A percentile compares a stretch with the other conserved stretches of the same genome.
These are phyloP conservation scores for Neopelma chrysocephalum DNA, from an alignment of 2,797 vertebrate species.

Conservation along the genomic window DNA sequence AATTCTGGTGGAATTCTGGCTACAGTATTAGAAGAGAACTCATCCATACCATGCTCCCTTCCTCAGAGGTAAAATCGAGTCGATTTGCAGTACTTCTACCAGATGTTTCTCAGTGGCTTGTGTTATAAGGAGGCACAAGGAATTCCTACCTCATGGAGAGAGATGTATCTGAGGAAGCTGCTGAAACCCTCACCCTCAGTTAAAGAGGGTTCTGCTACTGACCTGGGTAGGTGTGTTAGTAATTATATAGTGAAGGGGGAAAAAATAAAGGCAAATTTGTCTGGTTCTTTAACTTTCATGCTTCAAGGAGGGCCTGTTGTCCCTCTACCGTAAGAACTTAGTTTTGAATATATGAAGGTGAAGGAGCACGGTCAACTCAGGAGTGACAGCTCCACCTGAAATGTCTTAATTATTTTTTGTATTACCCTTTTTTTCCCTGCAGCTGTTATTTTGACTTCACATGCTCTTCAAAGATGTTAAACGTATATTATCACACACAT, in stretches of 20 bases:
- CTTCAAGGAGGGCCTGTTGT: background rate
- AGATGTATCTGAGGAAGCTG: background rate
- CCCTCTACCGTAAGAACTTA: fast-evolving
- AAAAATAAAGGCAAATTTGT: background rate
- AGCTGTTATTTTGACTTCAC: background rate
- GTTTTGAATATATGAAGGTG: background rate
- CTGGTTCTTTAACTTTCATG: background rate
- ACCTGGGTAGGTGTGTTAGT: background rate
- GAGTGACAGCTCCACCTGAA: background rate
- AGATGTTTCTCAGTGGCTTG: background rate
- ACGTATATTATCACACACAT: background rate
- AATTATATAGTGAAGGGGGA: background rate
- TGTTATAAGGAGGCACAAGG: background rate
- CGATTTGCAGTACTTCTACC: background rate
- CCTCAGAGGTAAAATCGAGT: background rate
- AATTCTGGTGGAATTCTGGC: background rate
- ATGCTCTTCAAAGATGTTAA: background rate
- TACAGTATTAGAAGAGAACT: background rate
- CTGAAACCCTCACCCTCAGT: background rate
- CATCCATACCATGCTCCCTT: background rate
- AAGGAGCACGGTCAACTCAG: background rate
- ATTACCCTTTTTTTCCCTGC: background rate
- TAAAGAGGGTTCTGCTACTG: background rate
- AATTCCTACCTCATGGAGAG: background rate
- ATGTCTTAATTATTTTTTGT: background rate